Conservation (phyloP, 2,888 invertebrate genomes). For the Danaus chrysippus region DNA sequence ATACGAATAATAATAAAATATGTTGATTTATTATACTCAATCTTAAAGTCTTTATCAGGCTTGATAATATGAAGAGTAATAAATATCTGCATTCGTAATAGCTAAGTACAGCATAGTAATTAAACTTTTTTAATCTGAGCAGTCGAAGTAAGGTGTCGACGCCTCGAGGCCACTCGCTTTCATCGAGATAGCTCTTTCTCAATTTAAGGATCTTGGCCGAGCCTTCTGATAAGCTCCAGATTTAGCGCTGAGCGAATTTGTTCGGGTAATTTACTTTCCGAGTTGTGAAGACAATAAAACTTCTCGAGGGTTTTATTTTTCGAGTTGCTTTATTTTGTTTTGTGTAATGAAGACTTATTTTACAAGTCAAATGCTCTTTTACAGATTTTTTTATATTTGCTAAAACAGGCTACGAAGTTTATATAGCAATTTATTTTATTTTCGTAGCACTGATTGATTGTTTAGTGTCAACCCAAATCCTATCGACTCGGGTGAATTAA, state of each 20-base stretch:
- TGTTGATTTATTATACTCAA: too few relatives aligned
- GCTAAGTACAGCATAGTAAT: conserved; percentile 55
- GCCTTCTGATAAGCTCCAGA: conserved; percentile 70
- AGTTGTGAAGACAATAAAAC: conserved; percentile 75
- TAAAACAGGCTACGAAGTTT: conserved; percentile 15
- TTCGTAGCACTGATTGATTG: conserved; percentile 12
- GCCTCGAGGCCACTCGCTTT: conserved; percentile 55
- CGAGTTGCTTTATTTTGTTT: conserved; percentile 60
- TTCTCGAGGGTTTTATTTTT: conserved; percentile 58
- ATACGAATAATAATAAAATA: too few relatives aligned
- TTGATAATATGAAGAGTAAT: background rate
- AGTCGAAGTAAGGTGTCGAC: conserved; percentile 58
- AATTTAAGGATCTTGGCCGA: conserved; percentile 67
- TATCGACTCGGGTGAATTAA: background rate
- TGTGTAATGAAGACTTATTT: conserved; percentile 60
- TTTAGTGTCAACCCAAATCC: background rate
- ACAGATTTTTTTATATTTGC: conserved; percentile 27
- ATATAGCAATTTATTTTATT: conserved; percentile 14
- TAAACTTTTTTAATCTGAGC: conserved; percentile 69
- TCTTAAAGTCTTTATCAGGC: too few relatives aligned
- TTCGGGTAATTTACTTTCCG: conserved; percentile 73
- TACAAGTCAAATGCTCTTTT: conserved; percentile 44
- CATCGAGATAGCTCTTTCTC: conserved; percentile 69
- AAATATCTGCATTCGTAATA: conserved; percentile 37
- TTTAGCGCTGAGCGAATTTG: conserved; percentile 75